Evolutionary conservation across 2,797 vertebrate species (phyloP).

Genomic region (Champsocephalus esox): DNA sequence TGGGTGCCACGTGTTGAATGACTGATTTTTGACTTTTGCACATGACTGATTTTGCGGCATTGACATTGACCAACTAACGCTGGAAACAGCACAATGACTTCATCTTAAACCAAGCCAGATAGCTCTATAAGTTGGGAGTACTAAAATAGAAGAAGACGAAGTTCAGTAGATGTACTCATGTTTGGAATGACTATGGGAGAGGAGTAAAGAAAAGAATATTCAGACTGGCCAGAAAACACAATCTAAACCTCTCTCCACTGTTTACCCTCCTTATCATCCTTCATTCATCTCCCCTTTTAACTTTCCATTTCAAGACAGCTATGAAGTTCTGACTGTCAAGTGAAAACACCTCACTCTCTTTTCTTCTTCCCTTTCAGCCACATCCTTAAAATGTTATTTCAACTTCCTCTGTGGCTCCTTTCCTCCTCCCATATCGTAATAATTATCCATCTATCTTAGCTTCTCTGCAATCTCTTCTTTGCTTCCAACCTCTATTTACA

Average conservation of each 20-base stretch:
- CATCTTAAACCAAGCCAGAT: conserved; percentile 3
- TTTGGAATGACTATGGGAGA: no score
- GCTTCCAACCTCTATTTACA: conserved; percentile 53
- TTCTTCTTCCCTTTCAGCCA: conserved; percentile 26
- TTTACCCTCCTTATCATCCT: conserved; percentile 19
- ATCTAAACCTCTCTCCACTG: not conserved
- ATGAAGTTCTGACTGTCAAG: conserved; percentile 25
- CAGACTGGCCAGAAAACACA: conserved; percentile 15
- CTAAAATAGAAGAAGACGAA: conserved; percentile 39
- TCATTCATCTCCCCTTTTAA: conserved; percentile 24
- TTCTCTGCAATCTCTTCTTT: conserved; percentile 10
- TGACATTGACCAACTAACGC: conserved; percentile 6
- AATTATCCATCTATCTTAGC: conserved; percentile 34
- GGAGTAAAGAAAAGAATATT: not conserved
- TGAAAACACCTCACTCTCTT: conserved; percentile 25
- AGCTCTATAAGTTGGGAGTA: conserved; percentile 3
- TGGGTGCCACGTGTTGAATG: not conserved
- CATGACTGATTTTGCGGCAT: not conserved
- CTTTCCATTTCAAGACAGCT: conserved; percentile 23
- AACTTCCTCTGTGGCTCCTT: conserved; percentile 24
- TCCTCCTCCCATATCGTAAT: conserved; percentile 28
- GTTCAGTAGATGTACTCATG: no score
- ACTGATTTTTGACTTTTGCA: no score
- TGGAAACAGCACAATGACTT: conserved; percentile 31
- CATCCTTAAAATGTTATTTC: conserved; percentile 37